Conservation (phyloP, 2,888 invertebrate species). For the Eupithecia dodoneata region DNA sequence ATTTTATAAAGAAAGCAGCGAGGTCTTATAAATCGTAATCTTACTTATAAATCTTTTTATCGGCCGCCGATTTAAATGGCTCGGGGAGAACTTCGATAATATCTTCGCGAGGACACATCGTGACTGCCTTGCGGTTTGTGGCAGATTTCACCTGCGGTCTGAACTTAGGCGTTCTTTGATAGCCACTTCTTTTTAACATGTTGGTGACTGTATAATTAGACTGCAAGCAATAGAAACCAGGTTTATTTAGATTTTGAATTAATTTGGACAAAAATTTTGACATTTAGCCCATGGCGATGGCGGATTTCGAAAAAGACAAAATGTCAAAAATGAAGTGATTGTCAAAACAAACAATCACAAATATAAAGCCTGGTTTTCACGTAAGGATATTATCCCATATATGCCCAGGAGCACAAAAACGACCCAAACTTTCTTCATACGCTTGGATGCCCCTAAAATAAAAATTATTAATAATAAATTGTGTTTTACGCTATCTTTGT, state of each 20-base stretch:
- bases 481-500: too few species aligned
- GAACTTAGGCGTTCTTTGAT: constrained; percentile 71
- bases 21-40: constrained; percentile 34
- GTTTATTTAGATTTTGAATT: constrained; percentile 80
- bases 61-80: constrained; percentile 89
- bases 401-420: too few species aligned
- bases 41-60: constrained; percentile 91
- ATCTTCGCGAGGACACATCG: constrained; percentile 62
- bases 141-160: constrained; percentile 71
- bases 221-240: constrained; percentile 55
- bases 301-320: constrained; percentile 1
- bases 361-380: too few species aligned
- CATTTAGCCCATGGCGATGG: constrained; percentile 63
- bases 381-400: too few species aligned
- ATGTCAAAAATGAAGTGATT: too few species aligned
- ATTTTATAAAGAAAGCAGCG: neutral
- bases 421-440: too few species aligned
- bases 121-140: constrained; percentile 56
- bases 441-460: too few species aligned
- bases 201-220: constrained; percentile 53
- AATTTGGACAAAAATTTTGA: constrained; percentile 77
- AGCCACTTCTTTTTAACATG: constrained; percentile 76
- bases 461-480: too few species aligned
- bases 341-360: too few species aligned
- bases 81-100: constrained; percentile 77